These are phyloP conservation scores for Benthosema pterotum DNA, from an alignment of 2,797 vertebrate species.

Conservation along the genomic window DNA sequence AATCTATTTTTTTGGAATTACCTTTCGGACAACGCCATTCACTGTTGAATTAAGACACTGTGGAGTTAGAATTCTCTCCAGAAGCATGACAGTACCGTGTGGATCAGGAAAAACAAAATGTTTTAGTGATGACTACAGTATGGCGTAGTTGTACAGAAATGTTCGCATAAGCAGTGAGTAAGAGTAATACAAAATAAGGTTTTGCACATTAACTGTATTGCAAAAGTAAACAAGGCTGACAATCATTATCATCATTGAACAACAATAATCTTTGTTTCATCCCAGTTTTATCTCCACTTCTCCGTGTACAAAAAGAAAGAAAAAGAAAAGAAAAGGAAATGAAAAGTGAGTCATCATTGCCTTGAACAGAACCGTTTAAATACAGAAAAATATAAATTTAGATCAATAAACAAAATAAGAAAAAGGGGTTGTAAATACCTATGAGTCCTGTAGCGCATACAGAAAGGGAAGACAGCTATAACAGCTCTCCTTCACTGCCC, in stretches of 20 bases:
- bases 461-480: constrained; percentile 75
- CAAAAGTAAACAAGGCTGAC: constrained; percentile 68
- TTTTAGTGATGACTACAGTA: constrained; percentile 50
- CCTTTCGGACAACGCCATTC: constrained; percentile 30
- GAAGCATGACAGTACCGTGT: constrained; percentile 45
- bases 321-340: constrained; percentile 34
- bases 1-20: constrained; percentile 11
- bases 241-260: constrained; percentile 67
- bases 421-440: constrained; percentile 65
- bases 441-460: constrained; percentile 62
- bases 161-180: constrained; percentile 45
- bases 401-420: constrained; percentile 43
- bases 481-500: constrained; percentile 76
- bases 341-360: constrained; percentile 52
- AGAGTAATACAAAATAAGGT: constrained; percentile 59
- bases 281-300: no score
- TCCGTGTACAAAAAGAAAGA: no score
- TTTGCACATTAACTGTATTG: constrained; percentile 74
- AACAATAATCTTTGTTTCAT: constrained; percentile 69
- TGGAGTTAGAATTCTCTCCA: constrained; percentile 24
- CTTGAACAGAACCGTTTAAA: constrained; percentile 69
- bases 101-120: constrained; percentile 33
- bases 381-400: constrained; percentile 73
- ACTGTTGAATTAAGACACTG: constrained; percentile 29
- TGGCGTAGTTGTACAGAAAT: constrained; percentile 43